These are phyloP conservation scores for Anarrhichthys ocellatus DNA, from an alignment of 2,113 vertebrate species.

Conservation along the genomic window DNA sequence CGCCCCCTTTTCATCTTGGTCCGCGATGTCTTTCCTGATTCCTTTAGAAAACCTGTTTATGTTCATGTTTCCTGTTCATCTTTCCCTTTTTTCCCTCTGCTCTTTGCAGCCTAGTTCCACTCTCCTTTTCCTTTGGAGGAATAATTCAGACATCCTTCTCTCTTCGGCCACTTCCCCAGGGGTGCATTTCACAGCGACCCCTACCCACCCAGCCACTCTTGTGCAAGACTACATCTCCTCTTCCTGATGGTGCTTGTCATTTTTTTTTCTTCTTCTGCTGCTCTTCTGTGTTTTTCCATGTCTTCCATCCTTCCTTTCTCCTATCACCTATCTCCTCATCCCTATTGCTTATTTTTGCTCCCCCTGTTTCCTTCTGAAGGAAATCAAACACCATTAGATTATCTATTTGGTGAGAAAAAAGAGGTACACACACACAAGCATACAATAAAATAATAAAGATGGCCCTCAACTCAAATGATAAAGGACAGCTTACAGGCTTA, in stretches of 20 bases:
- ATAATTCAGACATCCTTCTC: slow-evolving; percentile 27
- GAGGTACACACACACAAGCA: not conserved
- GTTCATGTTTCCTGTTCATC: slow-evolving; percentile 10
- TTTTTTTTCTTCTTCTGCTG: not conserved
- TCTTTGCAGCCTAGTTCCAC: slow-evolving; percentile 22
- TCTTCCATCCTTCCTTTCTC: not conserved
- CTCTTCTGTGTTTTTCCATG: slow-evolving; percentile 17
- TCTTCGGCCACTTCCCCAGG: slow-evolving; percentile 42
- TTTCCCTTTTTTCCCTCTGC: slow-evolving; percentile 4
- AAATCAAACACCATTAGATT: slow-evolving; percentile 38
- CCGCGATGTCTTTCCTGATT: slow-evolving; percentile 24
- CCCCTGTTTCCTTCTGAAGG: slow-evolving; percentile 17
- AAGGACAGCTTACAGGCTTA: slow-evolving; percentile 73
- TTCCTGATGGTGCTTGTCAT: slow-evolving; percentile 4
- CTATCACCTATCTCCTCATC: slow-evolving; percentile 6
- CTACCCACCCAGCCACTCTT: slow-evolving; percentile 27
- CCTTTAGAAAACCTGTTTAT: slow-evolving; percentile 20
- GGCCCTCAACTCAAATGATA: slow-evolving; percentile 64
- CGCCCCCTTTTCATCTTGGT: slow-evolving; percentile 16
- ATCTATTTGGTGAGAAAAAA: slow-evolving; percentile 27
- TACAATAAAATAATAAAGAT: slow-evolving; percentile 50
- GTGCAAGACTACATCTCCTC: slow-evolving; percentile 18
- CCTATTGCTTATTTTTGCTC: slow-evolving; percentile 1
- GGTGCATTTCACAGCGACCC: slow-evolving; percentile 38
- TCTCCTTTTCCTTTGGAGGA: slow-evolving; percentile 19